Conservation (phyloP, 2,113 vertebrate species). For the Panurus biarmicus region DNA sequence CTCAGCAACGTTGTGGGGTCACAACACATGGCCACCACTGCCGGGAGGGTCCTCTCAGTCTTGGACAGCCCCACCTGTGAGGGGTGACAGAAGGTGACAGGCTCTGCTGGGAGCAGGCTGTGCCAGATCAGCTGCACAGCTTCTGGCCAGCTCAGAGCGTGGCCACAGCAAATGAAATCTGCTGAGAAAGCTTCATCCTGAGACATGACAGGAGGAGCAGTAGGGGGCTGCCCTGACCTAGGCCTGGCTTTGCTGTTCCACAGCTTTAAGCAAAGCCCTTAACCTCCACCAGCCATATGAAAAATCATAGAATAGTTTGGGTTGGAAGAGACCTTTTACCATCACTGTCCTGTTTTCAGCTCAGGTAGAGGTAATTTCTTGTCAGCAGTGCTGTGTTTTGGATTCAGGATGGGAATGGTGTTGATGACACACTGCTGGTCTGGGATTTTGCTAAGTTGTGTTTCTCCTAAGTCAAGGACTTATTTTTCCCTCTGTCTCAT, state of each 20-base stretch:
- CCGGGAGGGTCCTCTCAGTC: background rate
- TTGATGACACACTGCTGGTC: background rate
- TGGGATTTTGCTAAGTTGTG: background rate
- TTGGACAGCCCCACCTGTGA: background rate
- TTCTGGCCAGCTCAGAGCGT: background rate
- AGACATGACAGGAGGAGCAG: fast-evolving
- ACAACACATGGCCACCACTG: fast-evolving
- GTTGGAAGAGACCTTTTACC: background rate
- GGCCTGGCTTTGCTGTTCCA: background rate
- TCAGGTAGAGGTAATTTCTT: background rate
- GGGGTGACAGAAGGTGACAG: background rate
- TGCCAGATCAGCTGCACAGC: background rate
- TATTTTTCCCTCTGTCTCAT: background rate
- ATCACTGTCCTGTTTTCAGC: background rate
- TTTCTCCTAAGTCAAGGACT: background rate
- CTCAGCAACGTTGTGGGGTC: fast-evolving
- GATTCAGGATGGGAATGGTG: background rate
- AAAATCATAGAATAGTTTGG: background rate
- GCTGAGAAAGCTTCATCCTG: background rate
- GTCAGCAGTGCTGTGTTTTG: background rate
- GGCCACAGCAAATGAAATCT: background rate
- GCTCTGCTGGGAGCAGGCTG: background rate
- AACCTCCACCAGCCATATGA: background rate
- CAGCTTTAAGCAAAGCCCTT: background rate
- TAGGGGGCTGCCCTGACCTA: background rate